Evolutionary conservation across 2,888 invertebrate genomes (phyloP).

Genomic region (Drosophila pseudotalamancana): DNA sequence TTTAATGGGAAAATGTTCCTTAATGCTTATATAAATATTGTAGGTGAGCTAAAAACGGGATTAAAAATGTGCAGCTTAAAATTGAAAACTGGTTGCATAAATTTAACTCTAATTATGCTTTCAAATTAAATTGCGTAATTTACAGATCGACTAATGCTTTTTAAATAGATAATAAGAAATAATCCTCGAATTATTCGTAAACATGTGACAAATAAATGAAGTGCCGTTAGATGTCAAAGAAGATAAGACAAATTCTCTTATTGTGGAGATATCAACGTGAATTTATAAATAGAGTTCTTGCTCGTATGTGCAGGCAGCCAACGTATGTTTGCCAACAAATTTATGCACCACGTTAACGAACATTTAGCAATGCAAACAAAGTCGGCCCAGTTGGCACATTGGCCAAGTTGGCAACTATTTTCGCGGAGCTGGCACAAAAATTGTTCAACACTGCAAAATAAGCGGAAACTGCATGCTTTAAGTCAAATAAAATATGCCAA

Average conservation of each 20-base stretch:
- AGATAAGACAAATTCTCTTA: background rate
- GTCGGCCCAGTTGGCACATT: conserved; percentile 55
- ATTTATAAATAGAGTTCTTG: conserved; percentile 42
- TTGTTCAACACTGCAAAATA: conserved; percentile 24
- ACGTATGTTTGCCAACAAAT: conserved; percentile 72
- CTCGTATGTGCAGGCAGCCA: conserved; percentile 9
- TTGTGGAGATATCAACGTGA: conserved; percentile 33
- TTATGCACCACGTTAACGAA: conserved; percentile 74
- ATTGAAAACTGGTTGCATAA: too few species aligned
- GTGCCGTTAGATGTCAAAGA: background rate
- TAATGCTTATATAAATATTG: too few species aligned
- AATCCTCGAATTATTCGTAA: too few species aligned
- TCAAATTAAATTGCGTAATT: too few species aligned
- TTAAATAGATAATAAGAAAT: too few species aligned
- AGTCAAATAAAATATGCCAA: conserved; percentile 44
- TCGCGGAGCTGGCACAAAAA: conserved; percentile 42
- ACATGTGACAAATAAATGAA: too few species aligned
- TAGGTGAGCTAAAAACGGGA: too few species aligned
- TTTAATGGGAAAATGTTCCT: too few species aligned
- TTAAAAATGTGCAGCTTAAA: too few species aligned
- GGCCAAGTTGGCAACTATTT: conserved; percentile 65
- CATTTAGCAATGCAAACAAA: conserved; percentile 69
- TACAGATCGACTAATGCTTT: too few species aligned
- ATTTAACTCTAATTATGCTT: too few species aligned
- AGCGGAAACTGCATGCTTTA: conserved; percentile 40